A percentile compares a stretch with the other conserved stretches of the same genome.
Evolutionary conservation across 1,140 invertebrate genomes (phyloP).

Genomic region (Pogonomyrmex barbatus): DNA sequence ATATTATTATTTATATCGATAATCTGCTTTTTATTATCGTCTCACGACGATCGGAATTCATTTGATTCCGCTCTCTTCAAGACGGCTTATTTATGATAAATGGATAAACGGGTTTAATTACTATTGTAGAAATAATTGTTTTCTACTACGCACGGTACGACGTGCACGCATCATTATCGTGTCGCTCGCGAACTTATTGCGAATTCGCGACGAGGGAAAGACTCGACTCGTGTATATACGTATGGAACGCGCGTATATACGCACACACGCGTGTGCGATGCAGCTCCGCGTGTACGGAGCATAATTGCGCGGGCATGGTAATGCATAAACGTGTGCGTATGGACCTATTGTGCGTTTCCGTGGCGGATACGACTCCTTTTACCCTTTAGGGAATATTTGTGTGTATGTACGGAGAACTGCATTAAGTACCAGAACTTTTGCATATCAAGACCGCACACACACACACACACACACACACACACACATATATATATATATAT

Average conservation of each 20-base stretch:
- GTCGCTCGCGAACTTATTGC: slow-evolving; percentile 72
- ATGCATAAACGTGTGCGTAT: slow-evolving; percentile 63
- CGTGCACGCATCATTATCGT: slow-evolving; percentile 49
- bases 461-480: no score
- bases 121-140: slow-evolving; percentile 73
- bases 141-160: slow-evolving; percentile 49
- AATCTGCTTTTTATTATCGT: background rate
- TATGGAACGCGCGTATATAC: slow-evolving; percentile 46
- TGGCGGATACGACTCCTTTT: slow-evolving; percentile 73
- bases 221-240: slow-evolving; percentile 11
- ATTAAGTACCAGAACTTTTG: slow-evolving; percentile 35
- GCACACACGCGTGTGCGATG: slow-evolving; percentile 56
- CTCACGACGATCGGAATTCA: background rate
- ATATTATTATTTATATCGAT: background rate
- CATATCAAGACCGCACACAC: background rate
- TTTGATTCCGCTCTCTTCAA: background rate
- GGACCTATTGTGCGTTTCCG: slow-evolving; percentile 73
- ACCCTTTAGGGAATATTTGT: slow-evolving; percentile 68
- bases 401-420: slow-evolving; percentile 35
- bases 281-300: slow-evolving; percentile 40
- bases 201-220: slow-evolving; percentile 56
- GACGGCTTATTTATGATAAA: slow-evolving; percentile 69
- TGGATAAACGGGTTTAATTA: slow-evolving; percentile 60
- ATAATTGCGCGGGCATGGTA: slow-evolving; percentile 65
- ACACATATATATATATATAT: no score